Conservation (phyloP, 2,113 vertebrate species). For the Puntigrus tetrazona region DNA sequence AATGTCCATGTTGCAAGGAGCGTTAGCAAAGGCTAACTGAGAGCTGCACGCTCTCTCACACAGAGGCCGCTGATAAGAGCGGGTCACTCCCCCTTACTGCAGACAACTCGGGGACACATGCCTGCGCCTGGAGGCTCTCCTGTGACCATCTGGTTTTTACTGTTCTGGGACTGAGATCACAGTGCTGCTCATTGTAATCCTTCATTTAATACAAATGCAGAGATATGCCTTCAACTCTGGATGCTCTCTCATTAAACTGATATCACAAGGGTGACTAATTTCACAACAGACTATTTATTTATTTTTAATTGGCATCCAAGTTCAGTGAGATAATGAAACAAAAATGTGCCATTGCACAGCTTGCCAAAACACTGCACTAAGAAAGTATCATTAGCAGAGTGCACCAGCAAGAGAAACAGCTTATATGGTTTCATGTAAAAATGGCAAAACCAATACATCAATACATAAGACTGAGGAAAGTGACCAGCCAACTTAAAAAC, state of each 20-base stretch:
- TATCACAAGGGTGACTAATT: neutral
- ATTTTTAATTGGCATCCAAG: neutral
- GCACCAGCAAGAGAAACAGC: neutral
- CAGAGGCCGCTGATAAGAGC: constrained; percentile 33
- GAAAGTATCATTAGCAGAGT: constrained; percentile 13
- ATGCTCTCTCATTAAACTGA: neutral
- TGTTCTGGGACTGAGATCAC: neutral
- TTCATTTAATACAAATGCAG: neutral
- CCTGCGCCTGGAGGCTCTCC: neutral
- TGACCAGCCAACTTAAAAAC: neutral
- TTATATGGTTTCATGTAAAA: neutral
- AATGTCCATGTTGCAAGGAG: neutral
- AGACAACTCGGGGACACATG: neutral
- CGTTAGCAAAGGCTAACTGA: constrained; percentile 3
- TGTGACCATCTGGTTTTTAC: neutral
- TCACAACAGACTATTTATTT: constrained; percentile 6
- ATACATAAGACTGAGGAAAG: neutral
- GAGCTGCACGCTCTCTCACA: neutral
- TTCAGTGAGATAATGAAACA: constrained; percentile 11
- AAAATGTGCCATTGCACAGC: neutral
- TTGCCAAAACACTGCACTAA: neutral
- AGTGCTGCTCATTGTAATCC: neutral
- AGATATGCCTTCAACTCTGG: neutral
- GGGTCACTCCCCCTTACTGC: constrained; percentile 13
- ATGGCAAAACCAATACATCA: neutral